These are phyloP conservation scores for Chiropotes sagulatus DNA, from an alignment of 2,797 vertebrate species.

Conservation along the genomic window DNA sequence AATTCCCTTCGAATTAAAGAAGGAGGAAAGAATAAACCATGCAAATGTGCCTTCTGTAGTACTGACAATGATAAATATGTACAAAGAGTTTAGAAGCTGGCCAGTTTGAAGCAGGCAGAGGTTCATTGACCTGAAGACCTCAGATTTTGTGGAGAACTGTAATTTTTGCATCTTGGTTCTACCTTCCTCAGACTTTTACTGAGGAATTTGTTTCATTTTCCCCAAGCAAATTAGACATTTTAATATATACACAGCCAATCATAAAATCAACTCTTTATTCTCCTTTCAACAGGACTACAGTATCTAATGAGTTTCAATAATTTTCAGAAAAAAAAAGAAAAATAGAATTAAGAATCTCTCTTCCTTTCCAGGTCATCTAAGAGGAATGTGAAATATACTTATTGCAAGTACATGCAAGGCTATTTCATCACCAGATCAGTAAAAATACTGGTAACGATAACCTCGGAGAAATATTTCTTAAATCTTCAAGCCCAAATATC, in stretches of 20 bases:
- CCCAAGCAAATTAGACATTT: slow-evolving; percentile 27
- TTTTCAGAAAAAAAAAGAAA: not conserved
- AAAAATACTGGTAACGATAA: slow-evolving; percentile 21
- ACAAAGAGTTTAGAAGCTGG: not conserved
- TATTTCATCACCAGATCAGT: slow-evolving; percentile 36
- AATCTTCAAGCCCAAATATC: slow-evolving; percentile 43
- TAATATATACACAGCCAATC: not conserved
- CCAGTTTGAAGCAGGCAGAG: not conserved
- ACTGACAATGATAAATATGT: not conserved
- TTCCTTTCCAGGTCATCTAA: not conserved
- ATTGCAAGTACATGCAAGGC: not conserved
- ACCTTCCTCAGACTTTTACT: slow-evolving; percentile 12
- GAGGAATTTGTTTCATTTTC: not conserved
- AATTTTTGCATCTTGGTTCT: not conserved
- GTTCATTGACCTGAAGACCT: not conserved
- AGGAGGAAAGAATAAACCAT: not conserved
- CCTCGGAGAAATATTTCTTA: slow-evolving; percentile 6
- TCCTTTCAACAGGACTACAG: not conserved
- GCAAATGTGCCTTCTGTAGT: not conserved
- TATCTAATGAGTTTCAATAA: slow-evolving; percentile 1
- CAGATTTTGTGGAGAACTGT: not conserved
- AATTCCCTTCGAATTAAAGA: not conserved
- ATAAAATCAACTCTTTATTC: slow-evolving; percentile 28
- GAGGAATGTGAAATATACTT: slow-evolving; percentile 10
- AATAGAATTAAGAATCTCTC: not conserved